Evolutionary conservation across 2,888 invertebrate species (phyloP).

Genomic region (Teleogryllus oceanicus): DNA sequence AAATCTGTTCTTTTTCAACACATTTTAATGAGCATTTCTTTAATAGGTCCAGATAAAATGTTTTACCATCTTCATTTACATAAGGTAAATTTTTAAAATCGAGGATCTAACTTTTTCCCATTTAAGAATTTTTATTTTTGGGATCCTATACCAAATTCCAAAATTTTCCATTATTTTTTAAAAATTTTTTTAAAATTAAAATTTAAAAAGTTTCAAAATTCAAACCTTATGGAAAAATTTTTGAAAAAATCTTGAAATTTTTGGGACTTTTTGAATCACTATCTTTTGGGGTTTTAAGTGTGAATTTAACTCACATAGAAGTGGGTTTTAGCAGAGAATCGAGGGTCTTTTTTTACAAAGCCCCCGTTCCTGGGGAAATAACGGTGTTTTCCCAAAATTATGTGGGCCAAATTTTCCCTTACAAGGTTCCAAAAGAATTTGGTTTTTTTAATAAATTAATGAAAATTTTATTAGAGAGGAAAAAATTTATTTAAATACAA

Average conservation of each 20-base stretch:
- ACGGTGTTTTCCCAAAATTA: no score
- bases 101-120: constrained; percentile 50
- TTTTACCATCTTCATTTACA: constrained; percentile 48
- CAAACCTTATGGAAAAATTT: constrained; percentile 42
- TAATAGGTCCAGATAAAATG: constrained; percentile 46
- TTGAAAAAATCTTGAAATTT: constrained; percentile 48
- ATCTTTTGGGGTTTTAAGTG: constrained; percentile 49
- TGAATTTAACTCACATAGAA: constrained; percentile 51
- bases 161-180: not conserved
- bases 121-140: constrained; percentile 47
- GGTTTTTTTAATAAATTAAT: no score
- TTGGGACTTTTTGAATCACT: constrained; percentile 45
- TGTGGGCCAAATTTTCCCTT: no score
- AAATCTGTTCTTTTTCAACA: constrained; percentile 44
- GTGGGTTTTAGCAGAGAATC: constrained; percentile 52
- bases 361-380: constrained; percentile 45
- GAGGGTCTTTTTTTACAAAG: constrained; percentile 51
- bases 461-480: no score
- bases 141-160: constrained; percentile 45
- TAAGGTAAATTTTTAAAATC: constrained; percentile 50
- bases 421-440: no score
- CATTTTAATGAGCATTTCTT: constrained; percentile 47
- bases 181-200: not conserved
- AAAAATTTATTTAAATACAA: no score
- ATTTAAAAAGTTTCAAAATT: not conserved